Conservation (phyloP, 1,140 invertebrate genomes). For the Oscheius sp. region DNA sequence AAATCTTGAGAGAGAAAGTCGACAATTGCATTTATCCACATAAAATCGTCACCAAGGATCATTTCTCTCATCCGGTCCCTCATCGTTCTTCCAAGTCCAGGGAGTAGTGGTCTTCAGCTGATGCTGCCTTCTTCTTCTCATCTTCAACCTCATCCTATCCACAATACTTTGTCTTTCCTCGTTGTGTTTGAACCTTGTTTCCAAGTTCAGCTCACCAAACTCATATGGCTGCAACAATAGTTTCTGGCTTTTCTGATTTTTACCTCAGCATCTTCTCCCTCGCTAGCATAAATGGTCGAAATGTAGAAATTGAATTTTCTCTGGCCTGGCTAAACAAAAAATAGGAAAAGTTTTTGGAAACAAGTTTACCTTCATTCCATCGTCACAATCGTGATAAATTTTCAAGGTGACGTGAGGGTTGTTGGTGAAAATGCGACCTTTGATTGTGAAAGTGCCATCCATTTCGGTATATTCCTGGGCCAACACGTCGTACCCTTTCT, state of each 20-base stretch:
- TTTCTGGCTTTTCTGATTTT: background rate
- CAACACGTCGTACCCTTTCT: background rate
- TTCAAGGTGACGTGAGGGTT: background rate
- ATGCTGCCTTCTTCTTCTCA: background rate
- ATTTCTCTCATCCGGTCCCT: background rate
- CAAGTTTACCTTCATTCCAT: background rate
- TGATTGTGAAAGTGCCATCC: background rate
- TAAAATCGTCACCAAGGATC: background rate
- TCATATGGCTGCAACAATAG: background rate
- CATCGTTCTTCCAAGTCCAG: background rate
- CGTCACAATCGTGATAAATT: slow-evolving; percentile 3
- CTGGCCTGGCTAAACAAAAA: background rate
- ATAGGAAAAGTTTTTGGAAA: background rate
- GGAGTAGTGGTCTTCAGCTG: background rate
- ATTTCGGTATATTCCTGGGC: background rate
- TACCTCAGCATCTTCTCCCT: background rate
- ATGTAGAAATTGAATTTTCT: background rate
- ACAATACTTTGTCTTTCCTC: too few species aligned
- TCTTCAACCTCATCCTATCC: too few species aligned
- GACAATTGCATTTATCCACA: too few species aligned
- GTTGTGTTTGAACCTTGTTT: background rate
- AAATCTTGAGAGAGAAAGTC: too few species aligned
- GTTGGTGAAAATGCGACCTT: background rate
- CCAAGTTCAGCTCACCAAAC: background rate
- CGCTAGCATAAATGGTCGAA: background rate